Percentiles rank a stretch among this genome's conserved stretches.
Evolutionary conservation across 2,888 invertebrate genomes (phyloP).

Genomic region (Polyploca ridens): DNA sequence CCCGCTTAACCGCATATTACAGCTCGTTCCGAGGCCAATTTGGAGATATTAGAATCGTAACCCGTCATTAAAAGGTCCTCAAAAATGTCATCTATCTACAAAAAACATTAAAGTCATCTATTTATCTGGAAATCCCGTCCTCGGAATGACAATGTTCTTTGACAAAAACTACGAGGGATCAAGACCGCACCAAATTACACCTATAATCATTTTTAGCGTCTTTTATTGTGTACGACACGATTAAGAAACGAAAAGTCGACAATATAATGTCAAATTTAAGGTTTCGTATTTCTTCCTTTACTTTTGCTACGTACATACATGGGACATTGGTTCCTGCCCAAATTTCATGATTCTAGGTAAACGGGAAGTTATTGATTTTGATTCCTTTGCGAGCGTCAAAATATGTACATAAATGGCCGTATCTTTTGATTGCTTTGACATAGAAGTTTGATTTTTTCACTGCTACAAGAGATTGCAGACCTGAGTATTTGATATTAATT

Average conservation of each 20-base stretch:
- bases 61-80: constrained; percentile 49
- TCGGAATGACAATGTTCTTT: constrained; percentile 50
- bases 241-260: constrained; percentile 28
- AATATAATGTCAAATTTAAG: too few relatives aligned
- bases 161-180: constrained; percentile 52
- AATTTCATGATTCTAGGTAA: too few relatives aligned
- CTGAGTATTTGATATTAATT: too few relatives aligned
- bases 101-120: constrained; percentile 61
- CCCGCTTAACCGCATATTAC: neutral
- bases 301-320: too few relatives aligned
- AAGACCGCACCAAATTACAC: constrained; percentile 60
- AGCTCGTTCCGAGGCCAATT: constrained; percentile 6
- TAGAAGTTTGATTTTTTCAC: too few relatives aligned
- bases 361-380: too few relatives aligned
- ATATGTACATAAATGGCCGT: too few relatives aligned
- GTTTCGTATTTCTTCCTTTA: too few relatives aligned
- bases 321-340: too few relatives aligned
- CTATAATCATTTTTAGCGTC: constrained; percentile 35
- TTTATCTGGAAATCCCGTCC: constrained; percentile 55
- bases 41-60: constrained; percentile 19
- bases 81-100: constrained; percentile 65
- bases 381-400: too few relatives aligned
- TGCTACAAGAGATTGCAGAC: too few relatives aligned
- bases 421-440: too few relatives aligned
- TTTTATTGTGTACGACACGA: constrained; percentile 28